A percentile compares a stretch with the other conserved stretches of the same genome.
Conservation (phyloP, 1,140 invertebrate genomes). For the Drosophila sproati region DNA sequence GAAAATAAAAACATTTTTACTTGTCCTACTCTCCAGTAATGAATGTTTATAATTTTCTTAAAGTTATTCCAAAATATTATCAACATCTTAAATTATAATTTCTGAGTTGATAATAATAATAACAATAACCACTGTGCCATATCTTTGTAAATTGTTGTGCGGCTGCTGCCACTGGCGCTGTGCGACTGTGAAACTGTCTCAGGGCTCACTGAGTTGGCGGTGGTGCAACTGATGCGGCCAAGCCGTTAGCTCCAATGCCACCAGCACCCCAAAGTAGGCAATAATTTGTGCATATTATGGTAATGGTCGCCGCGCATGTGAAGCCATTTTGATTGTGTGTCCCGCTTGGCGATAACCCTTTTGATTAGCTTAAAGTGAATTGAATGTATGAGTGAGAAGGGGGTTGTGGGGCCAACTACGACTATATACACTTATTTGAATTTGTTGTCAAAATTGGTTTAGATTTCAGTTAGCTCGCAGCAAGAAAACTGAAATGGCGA, state of each 20-base stretch:
- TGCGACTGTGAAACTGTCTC: slow-evolving; percentile 9
- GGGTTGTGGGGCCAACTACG: slow-evolving; percentile 12
- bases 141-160: slow-evolving; percentile 13
- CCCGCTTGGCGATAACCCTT: slow-evolving; percentile 11
- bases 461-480: slow-evolving; percentile 1
- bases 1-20: too few species aligned
- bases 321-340: slow-evolving; percentile 56
- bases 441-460: slow-evolving; percentile 66
- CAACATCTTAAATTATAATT: too few species aligned
- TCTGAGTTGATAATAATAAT: too few species aligned
- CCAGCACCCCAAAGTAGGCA: slow-evolving; percentile 36
- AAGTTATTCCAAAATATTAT: too few species aligned
- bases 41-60: too few species aligned
- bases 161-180: not conserved
- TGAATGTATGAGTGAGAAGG: slow-evolving; percentile 54
- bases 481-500: slow-evolving; percentile 17
- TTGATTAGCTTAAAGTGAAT: slow-evolving; percentile 66
- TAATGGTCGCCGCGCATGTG: slow-evolving; percentile 69
- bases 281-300: slow-evolving; percentile 70
- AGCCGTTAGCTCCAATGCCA: slow-evolving; percentile 1
- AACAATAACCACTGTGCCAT: slow-evolving; percentile 14
- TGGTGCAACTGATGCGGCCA: slow-evolving; percentile 48
- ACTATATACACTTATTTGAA: slow-evolving; percentile 51
- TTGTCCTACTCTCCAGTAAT: too few species aligned
- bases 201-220: slow-evolving; percentile 32